Percentiles rank a stretch among this genome's conserved stretches.
phyloP scores from a whole-genome alignment of 2,797 vertebrate species.

The Lerista edwardsae region DNA sequence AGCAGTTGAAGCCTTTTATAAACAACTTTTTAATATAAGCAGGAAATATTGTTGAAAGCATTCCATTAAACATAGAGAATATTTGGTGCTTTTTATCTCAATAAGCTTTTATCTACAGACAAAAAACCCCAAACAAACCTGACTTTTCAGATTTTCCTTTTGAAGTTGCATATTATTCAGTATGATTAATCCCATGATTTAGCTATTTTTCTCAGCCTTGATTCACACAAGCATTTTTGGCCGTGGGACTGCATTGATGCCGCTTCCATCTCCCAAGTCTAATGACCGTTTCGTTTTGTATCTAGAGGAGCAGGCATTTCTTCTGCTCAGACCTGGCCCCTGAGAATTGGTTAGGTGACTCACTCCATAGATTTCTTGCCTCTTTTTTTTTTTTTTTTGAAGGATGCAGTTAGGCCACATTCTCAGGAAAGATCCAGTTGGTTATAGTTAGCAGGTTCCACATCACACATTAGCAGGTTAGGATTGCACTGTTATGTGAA shows the following conservation, averaged over 20 bases:
- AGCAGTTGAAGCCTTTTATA: slow-evolving; percentile 34
- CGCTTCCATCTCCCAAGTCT: background rate
- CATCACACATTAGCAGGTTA: too few species aligned
- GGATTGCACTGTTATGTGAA: too few species aligned
- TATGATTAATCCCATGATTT: background rate
- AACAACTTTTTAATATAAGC: background rate
- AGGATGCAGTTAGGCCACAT: background rate
- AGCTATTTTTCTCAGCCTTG: background rate
- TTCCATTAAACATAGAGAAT: background rate
- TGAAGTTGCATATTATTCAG: background rate
- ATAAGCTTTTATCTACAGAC: too few species aligned
- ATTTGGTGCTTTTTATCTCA: slow-evolving; percentile 3
- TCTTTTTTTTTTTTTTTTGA: background rate
- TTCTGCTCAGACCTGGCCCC: background rate
- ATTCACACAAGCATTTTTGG: background rate
- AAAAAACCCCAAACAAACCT: too few species aligned
- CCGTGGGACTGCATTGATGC: background rate
- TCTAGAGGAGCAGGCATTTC: background rate
- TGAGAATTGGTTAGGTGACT: background rate
- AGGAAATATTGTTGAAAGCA: background rate
- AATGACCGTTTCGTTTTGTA: background rate
- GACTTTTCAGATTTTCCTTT: background rate
- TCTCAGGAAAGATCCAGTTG: background rate
- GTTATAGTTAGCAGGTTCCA: background rate
- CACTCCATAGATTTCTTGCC: background rate